These are phyloP conservation scores for Zosterops japonicus DNA, from an alignment of 2,113 vertebrate genomes.

Conservation along the genomic window DNA sequence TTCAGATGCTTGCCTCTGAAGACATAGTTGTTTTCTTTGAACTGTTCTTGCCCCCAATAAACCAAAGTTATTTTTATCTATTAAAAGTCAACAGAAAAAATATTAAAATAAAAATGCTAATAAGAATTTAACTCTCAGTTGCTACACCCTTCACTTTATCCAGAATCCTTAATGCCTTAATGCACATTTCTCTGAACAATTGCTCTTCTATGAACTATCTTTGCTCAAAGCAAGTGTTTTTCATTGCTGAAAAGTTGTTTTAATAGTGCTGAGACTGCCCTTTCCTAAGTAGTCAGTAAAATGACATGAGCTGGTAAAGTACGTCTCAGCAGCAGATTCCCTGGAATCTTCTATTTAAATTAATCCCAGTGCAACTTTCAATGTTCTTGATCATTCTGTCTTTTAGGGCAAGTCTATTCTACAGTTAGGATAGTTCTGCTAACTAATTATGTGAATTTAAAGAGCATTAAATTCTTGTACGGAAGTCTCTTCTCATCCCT, in stretches of 20 bases:
- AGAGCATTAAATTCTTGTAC: not conserved
- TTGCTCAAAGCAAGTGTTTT: not conserved
- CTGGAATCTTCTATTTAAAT: slow-evolving; percentile 33
- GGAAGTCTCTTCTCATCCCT: not conserved
- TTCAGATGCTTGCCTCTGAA: not conserved
- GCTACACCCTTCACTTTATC: not conserved
- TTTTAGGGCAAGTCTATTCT: not conserved
- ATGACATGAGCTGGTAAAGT: not conserved
- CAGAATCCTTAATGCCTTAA: not conserved
- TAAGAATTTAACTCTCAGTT: not conserved
- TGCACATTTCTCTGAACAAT: not conserved
- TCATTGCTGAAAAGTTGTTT: not conserved
- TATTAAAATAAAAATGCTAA: not conserved
- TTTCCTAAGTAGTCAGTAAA: slow-evolving; percentile 18
- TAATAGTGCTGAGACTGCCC: not conserved
- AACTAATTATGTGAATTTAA: not conserved
- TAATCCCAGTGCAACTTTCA: slow-evolving; percentile 32
- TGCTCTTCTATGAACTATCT: not conserved
- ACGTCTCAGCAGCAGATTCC: not conserved
- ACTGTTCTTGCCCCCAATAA: not conserved
- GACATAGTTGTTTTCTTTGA: not conserved
- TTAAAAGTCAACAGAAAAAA: not conserved
- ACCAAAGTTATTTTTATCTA: not conserved
- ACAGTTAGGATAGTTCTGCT: not conserved
- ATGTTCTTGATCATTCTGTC: not conserved